Conservation (phyloP, 2,113 vertebrate genomes). For the Hippoglossus stenolepis region DNA sequence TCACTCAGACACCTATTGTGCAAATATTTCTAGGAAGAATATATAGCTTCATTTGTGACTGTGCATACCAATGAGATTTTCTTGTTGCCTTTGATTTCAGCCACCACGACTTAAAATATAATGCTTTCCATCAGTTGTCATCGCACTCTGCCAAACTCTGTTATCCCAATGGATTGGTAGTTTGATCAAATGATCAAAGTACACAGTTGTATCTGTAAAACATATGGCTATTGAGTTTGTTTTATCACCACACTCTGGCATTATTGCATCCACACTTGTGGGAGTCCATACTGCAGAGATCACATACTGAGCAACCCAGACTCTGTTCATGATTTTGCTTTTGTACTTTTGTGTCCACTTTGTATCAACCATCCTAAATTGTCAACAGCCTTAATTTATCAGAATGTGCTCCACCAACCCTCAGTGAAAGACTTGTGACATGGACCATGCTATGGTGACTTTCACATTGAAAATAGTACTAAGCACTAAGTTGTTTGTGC, state of each 20-base stretch:
- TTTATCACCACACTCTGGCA: not conserved
- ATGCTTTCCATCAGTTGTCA: constrained; percentile 46
- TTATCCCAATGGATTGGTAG: constrained; percentile 43
- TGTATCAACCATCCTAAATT: no score
- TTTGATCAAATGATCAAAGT: constrained; percentile 69
- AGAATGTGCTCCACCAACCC: no score
- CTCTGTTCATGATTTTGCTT: not conserved
- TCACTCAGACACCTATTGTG: constrained; percentile 32
- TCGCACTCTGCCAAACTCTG: constrained; percentile 39
- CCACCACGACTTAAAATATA: constrained; percentile 25
- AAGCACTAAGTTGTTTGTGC: not conserved
- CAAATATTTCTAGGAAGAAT: constrained; percentile 31
- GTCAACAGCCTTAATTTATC: no score
- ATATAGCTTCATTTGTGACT: constrained; percentile 54
- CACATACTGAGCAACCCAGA: not conserved
- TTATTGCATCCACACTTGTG: constrained; percentile 28
- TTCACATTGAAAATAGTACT: not conserved
- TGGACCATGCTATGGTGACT: not conserved
- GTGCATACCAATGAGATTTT: constrained; percentile 53
- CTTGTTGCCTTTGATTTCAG: constrained; percentile 46
- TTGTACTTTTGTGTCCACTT: no score
- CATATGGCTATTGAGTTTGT: constrained; percentile 52
- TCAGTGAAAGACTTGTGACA: no score
- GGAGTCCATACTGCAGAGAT: constrained; percentile 9
- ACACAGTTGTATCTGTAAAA: constrained; percentile 59